Conservation (phyloP, 2,797 vertebrate genomes). For the Typhlichthys eigenmanni region DNA sequence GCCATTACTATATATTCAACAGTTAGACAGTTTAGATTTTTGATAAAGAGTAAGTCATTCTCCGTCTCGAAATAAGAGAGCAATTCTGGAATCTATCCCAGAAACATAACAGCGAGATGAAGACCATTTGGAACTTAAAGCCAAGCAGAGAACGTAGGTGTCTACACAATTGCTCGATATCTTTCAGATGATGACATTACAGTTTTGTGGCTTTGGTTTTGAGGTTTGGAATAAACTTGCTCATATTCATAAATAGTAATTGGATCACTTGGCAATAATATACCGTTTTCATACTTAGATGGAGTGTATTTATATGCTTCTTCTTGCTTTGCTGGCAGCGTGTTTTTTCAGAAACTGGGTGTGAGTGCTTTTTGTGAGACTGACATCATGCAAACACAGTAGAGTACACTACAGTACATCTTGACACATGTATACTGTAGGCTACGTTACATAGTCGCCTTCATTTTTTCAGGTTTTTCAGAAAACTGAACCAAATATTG, state of each 20-base stretch:
- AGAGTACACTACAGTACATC: too few species aligned
- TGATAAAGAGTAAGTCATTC: not conserved
- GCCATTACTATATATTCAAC: not conserved
- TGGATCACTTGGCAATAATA: not conserved
- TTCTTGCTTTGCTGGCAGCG: not conserved
- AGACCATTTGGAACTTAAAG: not conserved
- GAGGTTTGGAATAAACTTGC: slow-evolving; percentile 10
- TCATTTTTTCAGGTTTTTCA: too few species aligned
- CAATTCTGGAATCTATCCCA: slow-evolving; percentile 3
- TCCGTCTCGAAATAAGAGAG: too few species aligned
- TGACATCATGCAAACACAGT: too few species aligned
- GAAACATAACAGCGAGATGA: not conserved
- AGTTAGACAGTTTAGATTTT: not conserved
- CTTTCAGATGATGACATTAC: slow-evolving; percentile 13
- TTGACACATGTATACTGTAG: too few species aligned
- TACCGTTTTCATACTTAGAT: not conserved
- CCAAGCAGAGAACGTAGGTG: not conserved
- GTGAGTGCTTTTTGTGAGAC: too few species aligned
- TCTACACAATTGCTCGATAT: not conserved
- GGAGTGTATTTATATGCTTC: not conserved
- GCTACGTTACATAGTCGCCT: too few species aligned
- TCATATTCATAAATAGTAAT: slow-evolving; percentile 14
- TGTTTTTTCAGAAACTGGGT: not conserved
- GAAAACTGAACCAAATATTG: too few species aligned
- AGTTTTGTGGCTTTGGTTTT: slow-evolving; percentile 16